Evolutionary conservation across 1,140 invertebrate genomes (phyloP).

Genomic region (Hycleus cichorii): DNA sequence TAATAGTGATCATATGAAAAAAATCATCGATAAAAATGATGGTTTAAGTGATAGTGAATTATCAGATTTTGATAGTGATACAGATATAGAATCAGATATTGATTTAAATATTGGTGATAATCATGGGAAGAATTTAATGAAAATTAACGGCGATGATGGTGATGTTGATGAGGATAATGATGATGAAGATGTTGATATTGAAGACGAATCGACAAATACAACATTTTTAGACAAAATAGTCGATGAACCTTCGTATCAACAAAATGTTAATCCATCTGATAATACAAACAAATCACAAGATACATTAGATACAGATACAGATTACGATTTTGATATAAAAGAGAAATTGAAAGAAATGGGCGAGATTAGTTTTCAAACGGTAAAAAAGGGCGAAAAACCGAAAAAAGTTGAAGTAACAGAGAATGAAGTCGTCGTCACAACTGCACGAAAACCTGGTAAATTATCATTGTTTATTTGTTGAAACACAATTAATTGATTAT

Average conservation of each 20-base stretch:
- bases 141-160: slow-evolving; percentile 1
- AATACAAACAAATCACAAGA: slow-evolving; percentile 8
- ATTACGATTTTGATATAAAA: slow-evolving; percentile 44
- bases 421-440: slow-evolving; percentile 36
- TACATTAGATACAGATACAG: slow-evolving; percentile 6
- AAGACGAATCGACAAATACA: slow-evolving; percentile 9
- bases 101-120: slow-evolving; percentile 19
- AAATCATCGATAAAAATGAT: slow-evolving; percentile 5
- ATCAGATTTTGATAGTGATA: slow-evolving; percentile 35
- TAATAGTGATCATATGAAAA: no score
- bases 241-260: slow-evolving; percentile 20
- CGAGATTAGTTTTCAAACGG: slow-evolving; percentile 43
- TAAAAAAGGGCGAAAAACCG: slow-evolving; percentile 37
- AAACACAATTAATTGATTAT: not conserved
- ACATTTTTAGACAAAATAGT: slow-evolving; percentile 33
- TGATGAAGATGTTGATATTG: slow-evolving; percentile 13
- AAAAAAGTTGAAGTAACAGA: slow-evolving; percentile 33
- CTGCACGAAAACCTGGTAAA: slow-evolving; percentile 34
- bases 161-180: slow-evolving; percentile 19
- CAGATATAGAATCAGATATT: slow-evolving; percentile 32
- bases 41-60: slow-evolving; percentile 33
- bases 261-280: not conserved
- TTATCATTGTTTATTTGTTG: not conserved
- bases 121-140: not conserved
- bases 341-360: slow-evolving; percentile 54